Evolutionary conservation across 2,797 vertebrate genomes (phyloP).

Genomic region (Paramormyrops hopkinsi): DNA sequence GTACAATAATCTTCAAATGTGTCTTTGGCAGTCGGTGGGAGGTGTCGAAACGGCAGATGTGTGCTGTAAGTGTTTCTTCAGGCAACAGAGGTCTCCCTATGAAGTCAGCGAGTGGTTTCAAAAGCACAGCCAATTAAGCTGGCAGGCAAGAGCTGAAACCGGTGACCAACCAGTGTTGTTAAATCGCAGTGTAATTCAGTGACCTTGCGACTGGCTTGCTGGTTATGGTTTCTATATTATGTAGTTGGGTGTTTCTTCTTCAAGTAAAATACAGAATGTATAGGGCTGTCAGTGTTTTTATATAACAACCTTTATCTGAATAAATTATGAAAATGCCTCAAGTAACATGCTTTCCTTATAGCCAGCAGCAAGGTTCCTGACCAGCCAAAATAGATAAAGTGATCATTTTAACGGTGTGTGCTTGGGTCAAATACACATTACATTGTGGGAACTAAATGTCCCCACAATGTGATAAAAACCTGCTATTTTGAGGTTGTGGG

Average conservation of each 20-base stretch:
- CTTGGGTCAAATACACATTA: background rate
- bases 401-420: background rate
- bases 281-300: background rate
- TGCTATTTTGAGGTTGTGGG: background rate
- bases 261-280: background rate
- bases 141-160: background rate
- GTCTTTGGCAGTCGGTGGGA: background rate
- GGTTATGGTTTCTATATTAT: background rate
- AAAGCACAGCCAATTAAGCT: background rate
- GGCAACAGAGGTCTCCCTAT: background rate
- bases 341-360: background rate
- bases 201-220: background rate
- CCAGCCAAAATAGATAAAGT: background rate
- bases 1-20: background rate
- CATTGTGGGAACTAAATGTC: background rate
- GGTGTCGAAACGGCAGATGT: background rate
- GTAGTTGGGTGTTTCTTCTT: background rate
- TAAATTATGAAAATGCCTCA: background rate
- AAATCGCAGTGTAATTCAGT: background rate
- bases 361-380: background rate
- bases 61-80: slow-evolving; percentile 2
- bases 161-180: background rate
- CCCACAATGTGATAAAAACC: background rate
- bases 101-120: background rate
- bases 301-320: background rate